A percentile compares a stretch with the other conserved stretches of the same genome.
Evolutionary conservation across 1,140 invertebrate species (phyloP).

Genomic region (Nasonia giraulti): DNA sequence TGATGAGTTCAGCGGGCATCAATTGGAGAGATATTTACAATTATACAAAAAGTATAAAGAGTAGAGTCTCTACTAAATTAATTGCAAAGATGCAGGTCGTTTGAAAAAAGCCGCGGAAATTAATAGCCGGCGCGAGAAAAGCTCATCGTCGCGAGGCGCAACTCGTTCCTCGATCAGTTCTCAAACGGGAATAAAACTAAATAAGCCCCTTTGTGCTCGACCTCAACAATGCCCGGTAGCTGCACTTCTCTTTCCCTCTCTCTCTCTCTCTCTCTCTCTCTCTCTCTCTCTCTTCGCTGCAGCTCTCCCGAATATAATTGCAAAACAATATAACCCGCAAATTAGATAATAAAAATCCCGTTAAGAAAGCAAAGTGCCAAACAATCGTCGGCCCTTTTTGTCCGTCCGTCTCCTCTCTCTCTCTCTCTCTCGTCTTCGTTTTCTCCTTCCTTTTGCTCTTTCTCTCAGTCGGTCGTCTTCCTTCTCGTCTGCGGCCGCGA

Average conservation of each 20-base stretch:
- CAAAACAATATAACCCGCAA: slow-evolving; percentile 26
- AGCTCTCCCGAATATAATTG: background rate
- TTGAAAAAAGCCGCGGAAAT: background rate
- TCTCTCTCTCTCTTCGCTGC: background rate
- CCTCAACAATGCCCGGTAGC: slow-evolving; percentile 4
- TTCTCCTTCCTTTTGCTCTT: background rate
- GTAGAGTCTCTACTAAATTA: background rate
- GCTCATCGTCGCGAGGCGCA: background rate
- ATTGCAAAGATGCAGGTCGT: background rate
- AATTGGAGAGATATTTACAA: background rate
- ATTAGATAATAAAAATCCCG: slow-evolving; percentile 43
- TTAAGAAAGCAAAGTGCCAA: slow-evolving; percentile 40
- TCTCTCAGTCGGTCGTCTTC: background rate
- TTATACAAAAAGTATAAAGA: background rate
- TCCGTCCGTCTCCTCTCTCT: slow-evolving; percentile 19
- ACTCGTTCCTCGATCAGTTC: background rate
- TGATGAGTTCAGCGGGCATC: too few species aligned
- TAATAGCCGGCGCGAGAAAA: background rate
- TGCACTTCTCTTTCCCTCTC: background rate
- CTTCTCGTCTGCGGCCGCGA: slow-evolving; percentile 24
- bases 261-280: background rate
- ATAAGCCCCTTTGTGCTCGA: background rate
- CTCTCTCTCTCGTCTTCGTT: background rate
- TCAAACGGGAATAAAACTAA: slow-evolving; percentile 5
- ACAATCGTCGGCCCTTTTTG: slow-evolving; percentile 28